These are phyloP conservation scores for Pelusios castaneus DNA, from an alignment of 2,113 vertebrate species.

Conservation along the genomic window DNA sequence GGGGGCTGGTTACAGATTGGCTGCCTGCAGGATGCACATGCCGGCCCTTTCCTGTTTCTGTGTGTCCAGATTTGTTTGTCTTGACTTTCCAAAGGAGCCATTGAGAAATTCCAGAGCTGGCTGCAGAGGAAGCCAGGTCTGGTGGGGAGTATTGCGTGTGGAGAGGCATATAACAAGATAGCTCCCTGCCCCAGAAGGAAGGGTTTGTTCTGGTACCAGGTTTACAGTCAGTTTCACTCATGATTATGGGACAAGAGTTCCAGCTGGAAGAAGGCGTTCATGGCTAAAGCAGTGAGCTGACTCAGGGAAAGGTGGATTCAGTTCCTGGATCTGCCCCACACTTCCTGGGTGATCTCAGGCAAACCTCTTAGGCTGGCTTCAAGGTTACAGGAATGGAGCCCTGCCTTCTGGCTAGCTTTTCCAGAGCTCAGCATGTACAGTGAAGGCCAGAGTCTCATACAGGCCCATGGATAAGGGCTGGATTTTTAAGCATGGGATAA, in stretches of 20 bases:
- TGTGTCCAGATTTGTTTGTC: no score
- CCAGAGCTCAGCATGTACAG: not conserved
- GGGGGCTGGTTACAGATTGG: not conserved
- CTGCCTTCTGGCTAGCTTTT: not conserved
- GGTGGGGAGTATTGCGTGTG: no score
- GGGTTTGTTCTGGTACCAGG: not conserved
- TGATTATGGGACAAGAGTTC: no score
- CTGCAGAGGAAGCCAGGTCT: not conserved
- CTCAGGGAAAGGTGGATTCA: not conserved
- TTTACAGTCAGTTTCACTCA: not conserved
- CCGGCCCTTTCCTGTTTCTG: accelerated
- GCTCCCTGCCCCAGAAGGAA: not conserved
- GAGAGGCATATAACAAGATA: no score
- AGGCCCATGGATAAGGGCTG: no score
- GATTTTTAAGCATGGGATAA: not conserved
- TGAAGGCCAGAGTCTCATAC: not conserved
- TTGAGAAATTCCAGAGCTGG: not conserved
- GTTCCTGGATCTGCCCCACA: not conserved
- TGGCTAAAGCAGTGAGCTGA: not conserved
- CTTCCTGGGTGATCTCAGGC: not conserved
- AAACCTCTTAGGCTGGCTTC: not conserved
- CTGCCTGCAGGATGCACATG: accelerated
- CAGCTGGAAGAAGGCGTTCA: not conserved
- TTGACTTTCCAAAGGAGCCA: accelerated
- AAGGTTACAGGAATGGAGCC: not conserved